These are phyloP conservation scores for Sarcophaga bullata DNA, from an alignment of 1,140 invertebrate species.

Conservation along the genomic window DNA sequence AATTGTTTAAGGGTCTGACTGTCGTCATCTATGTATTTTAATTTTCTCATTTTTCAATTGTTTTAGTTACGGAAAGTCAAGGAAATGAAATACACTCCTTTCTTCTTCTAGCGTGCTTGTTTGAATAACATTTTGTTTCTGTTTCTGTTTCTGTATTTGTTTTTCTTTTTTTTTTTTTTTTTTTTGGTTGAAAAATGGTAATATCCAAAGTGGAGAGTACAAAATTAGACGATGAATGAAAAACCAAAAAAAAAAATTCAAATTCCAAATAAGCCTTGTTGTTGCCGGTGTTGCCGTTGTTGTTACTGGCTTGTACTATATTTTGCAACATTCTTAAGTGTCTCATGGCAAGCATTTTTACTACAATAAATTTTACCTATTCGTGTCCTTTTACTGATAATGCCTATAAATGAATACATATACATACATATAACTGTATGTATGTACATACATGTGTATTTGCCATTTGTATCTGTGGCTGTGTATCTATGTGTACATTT, in stretches of 20 bases:
- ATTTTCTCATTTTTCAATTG: background rate
- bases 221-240: background rate
- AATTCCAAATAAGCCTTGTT: slow-evolving; percentile 20
- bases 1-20: background rate
- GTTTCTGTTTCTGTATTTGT: no score
- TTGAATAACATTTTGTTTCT: background rate
- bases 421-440: background rate
- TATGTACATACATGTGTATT: background rate
- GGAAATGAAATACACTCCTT: background rate
- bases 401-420: background rate
- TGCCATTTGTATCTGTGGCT: background rate
- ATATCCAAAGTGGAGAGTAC: no score
- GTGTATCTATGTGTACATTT: background rate
- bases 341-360: slow-evolving; percentile 7
- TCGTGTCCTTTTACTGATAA: slow-evolving; percentile 10
- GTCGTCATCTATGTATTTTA: background rate
- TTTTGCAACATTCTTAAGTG: slow-evolving; percentile 26
- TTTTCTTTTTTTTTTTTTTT: no score
- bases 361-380: slow-evolving; percentile 22
- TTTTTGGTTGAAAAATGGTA: no score
- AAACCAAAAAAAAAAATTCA: slow-evolving; percentile 9
- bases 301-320: slow-evolving; percentile 12
- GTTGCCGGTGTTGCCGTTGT: slow-evolving; percentile 17
- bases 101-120: background rate
- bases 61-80: background rate